Evolutionary conservation across 2,888 invertebrate genomes (phyloP), one percentile per base, ranked within the genome.

Genomic region (Ormyrus nitidulus): DNA sequence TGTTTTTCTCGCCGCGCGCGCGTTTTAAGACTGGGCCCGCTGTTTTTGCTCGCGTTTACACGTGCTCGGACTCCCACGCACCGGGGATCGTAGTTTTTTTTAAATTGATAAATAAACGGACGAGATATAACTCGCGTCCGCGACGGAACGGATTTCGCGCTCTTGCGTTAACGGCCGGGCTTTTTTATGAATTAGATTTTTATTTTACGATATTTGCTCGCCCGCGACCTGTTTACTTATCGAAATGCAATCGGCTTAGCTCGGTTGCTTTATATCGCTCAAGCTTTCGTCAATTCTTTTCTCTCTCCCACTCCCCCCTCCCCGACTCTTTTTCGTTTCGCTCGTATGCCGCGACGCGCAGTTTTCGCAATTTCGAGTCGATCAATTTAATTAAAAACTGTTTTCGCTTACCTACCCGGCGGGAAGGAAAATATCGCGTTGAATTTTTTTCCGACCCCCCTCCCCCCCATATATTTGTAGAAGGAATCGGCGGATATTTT

Each of bases 111-210:
- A 62, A 46, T 62, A 46, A 62, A 62, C 44, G 46, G n/a, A 48
- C 6, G 59, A 13, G 19, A 11, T 19, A 19, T 19, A 3, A 3
- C 34, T 6, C 34, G 61, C 10, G 13, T 46, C 10, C 62, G 62
- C 46, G 9, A 62, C 56, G 56, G 56, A 44, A 8, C 34, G n/a
- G 48, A 62, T 62, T 62, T 10, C 11, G 19, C 11, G 19, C 19
- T 1, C 1, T 1, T 2, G 19, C 19, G 19, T 19, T 19, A 1
- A 19, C 19, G 19, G 19, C 2, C 6, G 6, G 5, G 62, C 19
- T 13, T 62, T 62, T 62, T 62, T 62, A 46, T 10, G 46, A 62
- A 62, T 62, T 48, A 62, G 11, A 62, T 62, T 62, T 46, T 62
- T 11, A 11, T 44, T 13, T 19, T 19, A 0, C 46, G 11, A n/a